Base-by-base conservation (phyloP, 2,888 invertebrate genomes). In the Cheilosia variabilis region DNA sequence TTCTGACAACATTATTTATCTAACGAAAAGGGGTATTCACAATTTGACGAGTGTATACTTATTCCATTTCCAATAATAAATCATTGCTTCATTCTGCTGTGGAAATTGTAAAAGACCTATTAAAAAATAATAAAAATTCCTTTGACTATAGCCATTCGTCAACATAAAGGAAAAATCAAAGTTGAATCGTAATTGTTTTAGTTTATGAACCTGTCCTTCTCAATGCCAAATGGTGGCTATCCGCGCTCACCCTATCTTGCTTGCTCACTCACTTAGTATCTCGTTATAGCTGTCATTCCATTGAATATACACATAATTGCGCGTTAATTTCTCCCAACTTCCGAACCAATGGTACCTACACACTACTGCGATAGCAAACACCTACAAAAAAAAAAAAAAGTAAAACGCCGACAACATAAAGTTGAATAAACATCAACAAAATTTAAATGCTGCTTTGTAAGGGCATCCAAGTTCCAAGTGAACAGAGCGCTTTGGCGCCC, bases 371-470 rank as follows among this genome's bases (percentile, higher is more conserved):
- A 34, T 1, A 5, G 24, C 55, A 17, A 34, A 47, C 13, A 43
- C 45, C 72, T 45, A 47, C 27, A 52, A 68, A 58, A 6, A 27
- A 27, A 27, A 5, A 1, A 27, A 27, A 27, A 27, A 58, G 58
- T 75, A 13, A 71, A 60, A 60, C 31, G 53, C 53, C 57, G 60
- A 34, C 52, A 77, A 77, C 66, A 66, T 77, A 68, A 83, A 83
- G 43, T 78, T 83, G 78, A 83, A 72, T 78, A 83, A 78, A 78
- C 78, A 72, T 73, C 83, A 69, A 72, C 73, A 78, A 83, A 78
- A 78, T 78, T 82, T 15, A 83, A 83, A 78, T 78, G 78, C 68
- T 68, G 78, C 83, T 73, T 68, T 83, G 83, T 83, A 68, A 3
- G 13, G 37, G 13, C 37, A 37, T 37, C 37, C 37, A 50, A 13